Conservation (phyloP, 92 coral and sea anemone genomes). For the Hydrozoanthus gracilis region DNA sequence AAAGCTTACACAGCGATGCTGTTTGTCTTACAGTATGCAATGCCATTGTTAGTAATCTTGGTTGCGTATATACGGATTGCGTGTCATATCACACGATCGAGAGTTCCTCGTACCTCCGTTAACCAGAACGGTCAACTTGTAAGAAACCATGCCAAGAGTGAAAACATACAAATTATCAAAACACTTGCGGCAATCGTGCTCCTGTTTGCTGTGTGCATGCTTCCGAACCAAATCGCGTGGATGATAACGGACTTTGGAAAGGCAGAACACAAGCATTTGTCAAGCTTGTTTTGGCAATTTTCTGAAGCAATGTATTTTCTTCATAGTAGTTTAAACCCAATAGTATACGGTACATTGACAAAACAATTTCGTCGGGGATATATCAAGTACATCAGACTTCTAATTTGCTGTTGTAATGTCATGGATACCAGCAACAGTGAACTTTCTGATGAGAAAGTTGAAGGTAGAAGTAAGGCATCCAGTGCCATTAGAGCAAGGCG, state of each 20-base stretch:
- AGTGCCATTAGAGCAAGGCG: not conserved
- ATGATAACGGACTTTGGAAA: constrained; percentile 87
- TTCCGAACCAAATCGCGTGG: constrained; percentile 96
- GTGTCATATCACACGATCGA: constrained; percentile 55
- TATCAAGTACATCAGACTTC: constrained; percentile 56
- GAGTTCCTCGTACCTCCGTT: constrained; percentile 72
- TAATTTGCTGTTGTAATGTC: constrained; percentile 61
- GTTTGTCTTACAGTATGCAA: constrained; percentile 84
- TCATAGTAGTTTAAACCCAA: constrained; percentile 87
- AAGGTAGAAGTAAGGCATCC: not conserved
- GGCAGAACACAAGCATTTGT: constrained; percentile 68
- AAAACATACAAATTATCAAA: constrained; percentile 84
- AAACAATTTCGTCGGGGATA: constrained; percentile 88
- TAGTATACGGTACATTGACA: constrained; percentile 86
- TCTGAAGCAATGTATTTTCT: constrained; percentile 85
- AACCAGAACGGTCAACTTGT: constrained; percentile 75
- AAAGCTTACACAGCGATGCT: constrained; percentile 78
- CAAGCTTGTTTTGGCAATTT: constrained; percentile 76
- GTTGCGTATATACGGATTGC: constrained; percentile 81
- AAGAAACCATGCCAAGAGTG: constrained; percentile 61
- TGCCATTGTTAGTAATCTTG: constrained; percentile 75
- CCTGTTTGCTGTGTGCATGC: constrained; percentile 83
- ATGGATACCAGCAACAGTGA: not conserved
- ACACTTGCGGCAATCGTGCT: constrained; percentile 82
- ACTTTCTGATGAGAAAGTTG: not conserved